Evolutionary conservation across 2,113 vertebrate species (phyloP).

Genomic region (Bos taurus): DNA sequence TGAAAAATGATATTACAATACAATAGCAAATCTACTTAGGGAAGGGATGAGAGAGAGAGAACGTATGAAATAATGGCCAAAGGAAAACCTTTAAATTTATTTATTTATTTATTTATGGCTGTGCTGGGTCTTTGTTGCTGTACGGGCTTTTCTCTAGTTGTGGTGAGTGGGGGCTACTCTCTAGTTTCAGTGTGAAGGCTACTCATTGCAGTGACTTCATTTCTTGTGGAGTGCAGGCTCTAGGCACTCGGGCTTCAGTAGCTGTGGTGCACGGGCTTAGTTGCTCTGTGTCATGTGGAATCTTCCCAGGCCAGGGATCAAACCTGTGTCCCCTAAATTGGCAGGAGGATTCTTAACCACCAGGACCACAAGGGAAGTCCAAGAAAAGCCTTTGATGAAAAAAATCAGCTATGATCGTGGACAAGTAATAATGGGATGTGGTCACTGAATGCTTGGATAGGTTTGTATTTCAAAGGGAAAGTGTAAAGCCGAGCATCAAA

Average conservation of each 20-base stretch:
- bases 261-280: background rate
- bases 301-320: background rate
- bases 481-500: background rate
- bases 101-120: no score
- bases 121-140: background rate
- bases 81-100: background rate
- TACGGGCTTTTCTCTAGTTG: fast-evolving
- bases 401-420: background rate
- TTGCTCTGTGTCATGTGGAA: background rate
- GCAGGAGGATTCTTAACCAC: background rate
- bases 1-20: background rate
- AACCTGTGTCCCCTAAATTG: background rate
- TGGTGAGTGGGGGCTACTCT: background rate
- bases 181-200: background rate
- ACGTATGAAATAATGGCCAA: background rate
- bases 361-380: background rate
- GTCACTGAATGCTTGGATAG: background rate
- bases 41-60: background rate
- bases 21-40: background rate
- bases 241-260: background rate
- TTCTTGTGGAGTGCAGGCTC: background rate
- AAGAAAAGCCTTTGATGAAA: background rate
- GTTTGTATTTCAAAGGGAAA: background rate
- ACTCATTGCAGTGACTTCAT: background rate
- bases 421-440: background rate